Evolutionary conservation across 2,888 invertebrate species (phyloP).

Genomic region (Mycalesis mineus): DNA sequence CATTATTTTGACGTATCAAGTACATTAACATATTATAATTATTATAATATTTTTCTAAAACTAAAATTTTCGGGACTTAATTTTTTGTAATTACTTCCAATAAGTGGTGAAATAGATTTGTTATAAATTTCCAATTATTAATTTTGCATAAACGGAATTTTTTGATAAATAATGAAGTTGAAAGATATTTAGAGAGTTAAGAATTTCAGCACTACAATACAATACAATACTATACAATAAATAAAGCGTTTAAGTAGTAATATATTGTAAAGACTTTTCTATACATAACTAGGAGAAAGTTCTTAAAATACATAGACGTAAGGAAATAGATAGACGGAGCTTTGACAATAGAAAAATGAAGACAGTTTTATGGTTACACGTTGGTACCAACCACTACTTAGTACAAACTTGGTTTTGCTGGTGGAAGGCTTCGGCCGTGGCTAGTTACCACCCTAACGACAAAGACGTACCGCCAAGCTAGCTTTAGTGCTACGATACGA

Average conservation of each 20-base stretch:
- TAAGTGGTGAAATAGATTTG: neutral
- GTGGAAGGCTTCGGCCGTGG: too few relatives aligned
- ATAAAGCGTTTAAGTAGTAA: neutral
- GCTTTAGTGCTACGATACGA: too few relatives aligned
- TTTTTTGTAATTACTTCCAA: too few relatives aligned
- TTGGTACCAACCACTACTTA: too few relatives aligned
- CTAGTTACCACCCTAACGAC: too few relatives aligned
- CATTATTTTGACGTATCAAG: too few relatives aligned
- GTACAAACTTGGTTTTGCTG: too few relatives aligned
- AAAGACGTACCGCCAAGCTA: too few relatives aligned
- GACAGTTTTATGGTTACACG: neutral
- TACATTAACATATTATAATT: too few relatives aligned
- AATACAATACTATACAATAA: constrained; percentile 9
- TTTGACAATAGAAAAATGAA: neutral
- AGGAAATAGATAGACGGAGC: neutral
- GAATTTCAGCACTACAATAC: constrained; percentile 5
- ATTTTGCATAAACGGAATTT: neutral
- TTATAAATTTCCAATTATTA: neutral
- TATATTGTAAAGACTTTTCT: constrained; percentile 4
- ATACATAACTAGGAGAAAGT: constrained; percentile 1
- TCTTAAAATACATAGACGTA: neutral
- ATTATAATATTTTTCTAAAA: too few relatives aligned
- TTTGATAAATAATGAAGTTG: neutral
- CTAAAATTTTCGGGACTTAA: too few relatives aligned
- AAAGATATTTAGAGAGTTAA: neutral